These are phyloP conservation scores for Temnothorax rugatulus DNA, from an alignment of 2,888 invertebrate species.

Conservation along the genomic window DNA sequence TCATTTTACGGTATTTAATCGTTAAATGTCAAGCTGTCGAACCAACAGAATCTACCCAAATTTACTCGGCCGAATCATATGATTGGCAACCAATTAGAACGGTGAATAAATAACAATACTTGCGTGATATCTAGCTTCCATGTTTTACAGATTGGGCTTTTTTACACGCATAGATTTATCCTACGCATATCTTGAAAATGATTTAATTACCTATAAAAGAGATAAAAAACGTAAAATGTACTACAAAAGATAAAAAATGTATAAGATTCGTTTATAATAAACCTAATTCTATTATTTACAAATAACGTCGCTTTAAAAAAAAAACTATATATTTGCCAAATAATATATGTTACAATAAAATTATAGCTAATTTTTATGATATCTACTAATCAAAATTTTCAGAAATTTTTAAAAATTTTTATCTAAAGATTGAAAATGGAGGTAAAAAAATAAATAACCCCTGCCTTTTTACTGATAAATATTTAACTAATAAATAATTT, in stretches of 20 bases:
- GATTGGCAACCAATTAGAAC: conserved; percentile 51
- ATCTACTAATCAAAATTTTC: background rate
- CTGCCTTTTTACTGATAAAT: background rate
- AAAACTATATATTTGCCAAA: background rate
- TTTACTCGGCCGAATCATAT: conserved; percentile 26
- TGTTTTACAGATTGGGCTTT: background rate
- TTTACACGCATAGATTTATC: background rate
- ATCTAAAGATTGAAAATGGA: background rate
- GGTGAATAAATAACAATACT: conserved; percentile 31
- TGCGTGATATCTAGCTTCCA: background rate
- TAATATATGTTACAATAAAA: background rate
- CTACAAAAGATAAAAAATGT: background rate
- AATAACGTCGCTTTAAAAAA: background rate
- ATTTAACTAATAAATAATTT: too few relatives aligned
- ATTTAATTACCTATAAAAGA: background rate
- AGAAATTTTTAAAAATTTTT: background rate
- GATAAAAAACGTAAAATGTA: background rate
- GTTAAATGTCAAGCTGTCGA: conserved; percentile 39
- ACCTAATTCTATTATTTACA: background rate
- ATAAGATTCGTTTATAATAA: background rate
- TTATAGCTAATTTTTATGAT: background rate
- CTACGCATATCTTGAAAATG: background rate
- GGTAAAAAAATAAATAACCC: background rate
- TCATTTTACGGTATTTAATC: conserved; percentile 44
- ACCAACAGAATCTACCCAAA: conserved; percentile 12